phyloP scores from a whole-genome alignment of 2,797 vertebrate genomes.

The Tapirus indicus region DNA sequence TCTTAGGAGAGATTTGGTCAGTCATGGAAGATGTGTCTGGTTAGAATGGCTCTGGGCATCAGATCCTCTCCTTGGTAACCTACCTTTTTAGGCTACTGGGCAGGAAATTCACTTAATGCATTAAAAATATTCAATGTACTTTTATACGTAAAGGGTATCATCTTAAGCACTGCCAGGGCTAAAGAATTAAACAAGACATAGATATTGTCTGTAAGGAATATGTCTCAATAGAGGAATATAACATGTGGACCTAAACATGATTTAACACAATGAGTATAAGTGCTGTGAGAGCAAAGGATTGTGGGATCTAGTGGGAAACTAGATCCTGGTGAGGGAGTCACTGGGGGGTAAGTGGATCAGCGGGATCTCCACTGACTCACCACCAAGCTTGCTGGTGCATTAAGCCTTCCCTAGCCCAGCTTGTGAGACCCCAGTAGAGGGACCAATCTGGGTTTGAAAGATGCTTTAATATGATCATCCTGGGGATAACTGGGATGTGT shows the following conservation, averaged over 20 bases:
- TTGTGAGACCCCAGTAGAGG: neutral
- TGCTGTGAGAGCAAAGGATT: neutral
- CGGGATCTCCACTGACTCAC: neutral
- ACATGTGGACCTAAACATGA: neutral
- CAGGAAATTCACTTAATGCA: neutral
- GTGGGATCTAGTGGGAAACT: neutral
- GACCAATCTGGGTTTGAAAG: neutral
- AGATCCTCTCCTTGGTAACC: neutral
- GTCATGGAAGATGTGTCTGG: neutral
- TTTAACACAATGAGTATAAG: neutral
- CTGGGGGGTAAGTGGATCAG: accelerated
- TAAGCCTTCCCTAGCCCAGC: neutral
- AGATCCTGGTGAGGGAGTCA: neutral
- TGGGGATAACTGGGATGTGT: neutral
- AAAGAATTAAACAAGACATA: neutral
- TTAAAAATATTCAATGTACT: neutral
- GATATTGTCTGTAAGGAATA: neutral
- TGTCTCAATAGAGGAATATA: neutral
- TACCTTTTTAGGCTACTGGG: neutral
- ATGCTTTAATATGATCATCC: neutral
- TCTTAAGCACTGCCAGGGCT: neutral
- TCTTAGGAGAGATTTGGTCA: neutral
- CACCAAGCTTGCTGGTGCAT: neutral
- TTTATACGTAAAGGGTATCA: neutral
- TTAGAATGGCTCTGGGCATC: neutral